Evolutionary conservation across 2,113 vertebrate species (phyloP), one percentile per base, ranked within the genome.

Genomic region (Poeciliopsis prolifica): DNA sequence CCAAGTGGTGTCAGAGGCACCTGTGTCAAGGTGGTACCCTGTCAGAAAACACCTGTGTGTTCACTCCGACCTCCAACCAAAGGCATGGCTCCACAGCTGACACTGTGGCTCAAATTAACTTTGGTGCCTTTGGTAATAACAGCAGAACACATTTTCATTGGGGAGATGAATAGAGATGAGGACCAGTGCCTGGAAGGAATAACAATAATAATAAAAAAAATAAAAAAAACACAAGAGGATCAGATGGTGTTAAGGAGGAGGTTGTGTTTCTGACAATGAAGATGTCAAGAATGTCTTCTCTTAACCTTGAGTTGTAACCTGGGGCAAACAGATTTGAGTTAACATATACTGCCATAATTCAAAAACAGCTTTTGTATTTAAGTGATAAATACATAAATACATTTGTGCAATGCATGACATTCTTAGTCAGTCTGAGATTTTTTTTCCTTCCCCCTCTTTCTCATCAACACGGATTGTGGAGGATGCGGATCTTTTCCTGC

Each of bases 261-360:
- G 72, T 37, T 37, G 61, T 61, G 37, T 70, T 66, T 72, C 37
- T 71, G 37, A 65, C 67, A 82, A 79, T 77, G 72, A 72, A 91
- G 78, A 79, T 65, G 60, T 78, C 48, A 63, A 37, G 60, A 33
- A 31, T 58, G 51, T 14, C 65, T 73, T 83, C 33, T 81, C 79
- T 74, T 81, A 68, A 86, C 86, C 88, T 84, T 81, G 65, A 81
- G 70, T 80, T 61, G 61, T 70, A 77, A 85, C 86, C 78, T 64
- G 68, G 73, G 71, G 76, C 77, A 51, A 66, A 82, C 9, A 26
- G 58, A 77, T 80, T 84, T 67, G 60, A 83, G 65, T 71, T 72
- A 84, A 87, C 80, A 74, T 68, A 84, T 90, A 40, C 74, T 86
- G 77, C 85, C 81, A 79, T 72, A 83, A 83, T 81, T 83, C 51